Conservation (phyloP, 1,140 invertebrate species). For the Papilio dardanus region DNA sequence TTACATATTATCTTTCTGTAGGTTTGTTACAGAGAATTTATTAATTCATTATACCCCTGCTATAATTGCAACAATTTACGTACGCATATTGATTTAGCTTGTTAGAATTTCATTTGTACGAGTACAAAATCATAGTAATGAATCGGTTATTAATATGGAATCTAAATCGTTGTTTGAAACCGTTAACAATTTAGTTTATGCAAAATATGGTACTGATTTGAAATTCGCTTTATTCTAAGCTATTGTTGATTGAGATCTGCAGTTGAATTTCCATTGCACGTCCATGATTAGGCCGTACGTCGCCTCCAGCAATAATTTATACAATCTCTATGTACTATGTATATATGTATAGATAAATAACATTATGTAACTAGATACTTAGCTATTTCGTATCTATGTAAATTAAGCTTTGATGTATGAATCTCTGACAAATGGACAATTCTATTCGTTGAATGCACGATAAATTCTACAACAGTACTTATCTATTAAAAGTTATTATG, state of each 20-base stretch:
- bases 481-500: background rate
- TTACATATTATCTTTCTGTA: background rate
- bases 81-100: background rate
- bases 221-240: slow-evolving; percentile 13
- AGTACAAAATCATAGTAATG: background rate
- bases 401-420: slow-evolving; percentile 18
- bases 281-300: slow-evolving; percentile 20
- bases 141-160: background rate
- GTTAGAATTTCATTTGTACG: background rate
- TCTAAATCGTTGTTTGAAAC: background rate
- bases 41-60: background rate
- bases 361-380: slow-evolving; percentile 11
- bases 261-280: slow-evolving; percentile 15
- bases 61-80: background rate
- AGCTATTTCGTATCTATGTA: slow-evolving; percentile 21
- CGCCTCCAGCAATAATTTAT: slow-evolving; percentile 7
- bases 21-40: background rate
- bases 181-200: background rate
- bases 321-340: background rate
- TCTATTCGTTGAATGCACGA: background rate
- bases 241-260: slow-evolving; percentile 25
- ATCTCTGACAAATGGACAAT: background rate
- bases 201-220: background rate
- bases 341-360: slow-evolving; percentile 25
- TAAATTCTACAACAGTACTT: background rate